Evolutionary conservation across 2,113 vertebrate genomes (phyloP).

Genomic region (Copsychus sechellarum): DNA sequence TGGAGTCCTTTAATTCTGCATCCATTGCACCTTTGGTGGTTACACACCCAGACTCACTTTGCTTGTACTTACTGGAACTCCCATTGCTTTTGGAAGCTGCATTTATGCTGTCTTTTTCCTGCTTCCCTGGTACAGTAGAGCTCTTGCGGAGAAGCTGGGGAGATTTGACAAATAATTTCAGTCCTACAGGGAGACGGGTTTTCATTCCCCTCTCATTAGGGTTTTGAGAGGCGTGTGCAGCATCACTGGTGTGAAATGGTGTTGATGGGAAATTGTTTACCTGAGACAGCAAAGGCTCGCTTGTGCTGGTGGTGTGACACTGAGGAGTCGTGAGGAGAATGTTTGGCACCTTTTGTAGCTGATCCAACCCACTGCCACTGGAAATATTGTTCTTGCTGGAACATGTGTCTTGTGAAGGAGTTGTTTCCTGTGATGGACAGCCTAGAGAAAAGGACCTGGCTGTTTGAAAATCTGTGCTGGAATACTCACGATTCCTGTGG

Average conservation of each 20-base stretch:
- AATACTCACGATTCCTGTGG: conserved; percentile 62
- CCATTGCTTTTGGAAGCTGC: conserved; percentile 82
- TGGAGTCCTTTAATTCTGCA: conserved; percentile 38
- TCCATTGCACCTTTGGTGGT: not conserved
- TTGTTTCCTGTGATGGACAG: conserved; percentile 64
- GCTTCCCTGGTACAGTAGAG: conserved; percentile 83
- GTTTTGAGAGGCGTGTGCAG: conserved; percentile 44
- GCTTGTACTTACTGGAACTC: conserved; percentile 50
- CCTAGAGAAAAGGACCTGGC: conserved; percentile 68
- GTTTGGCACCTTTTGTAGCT: conserved; percentile 66
- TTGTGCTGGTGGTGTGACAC: conserved; percentile 39
- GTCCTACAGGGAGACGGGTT: conserved; percentile 82
- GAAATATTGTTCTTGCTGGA: conserved; percentile 65
- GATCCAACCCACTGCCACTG: conserved; percentile 59
- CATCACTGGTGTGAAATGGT: conserved; percentile 43
- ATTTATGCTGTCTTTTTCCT: conserved; percentile 90
- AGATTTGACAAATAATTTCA: conserved; percentile 85
- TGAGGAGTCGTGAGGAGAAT: conserved; percentile 57
- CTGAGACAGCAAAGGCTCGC: conserved; percentile 71
- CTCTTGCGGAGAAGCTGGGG: conserved; percentile 81
- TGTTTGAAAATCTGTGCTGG: conserved; percentile 67
- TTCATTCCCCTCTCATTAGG: conserved; percentile 77
- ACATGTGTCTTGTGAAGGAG: conserved; percentile 65
- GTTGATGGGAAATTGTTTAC: conserved; percentile 48
- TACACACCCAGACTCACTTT: conserved; percentile 13